These are phyloP conservation scores for Trissolcus japonicus DNA, from an alignment of 2,888 invertebrate species.

Conservation along the genomic window DNA sequence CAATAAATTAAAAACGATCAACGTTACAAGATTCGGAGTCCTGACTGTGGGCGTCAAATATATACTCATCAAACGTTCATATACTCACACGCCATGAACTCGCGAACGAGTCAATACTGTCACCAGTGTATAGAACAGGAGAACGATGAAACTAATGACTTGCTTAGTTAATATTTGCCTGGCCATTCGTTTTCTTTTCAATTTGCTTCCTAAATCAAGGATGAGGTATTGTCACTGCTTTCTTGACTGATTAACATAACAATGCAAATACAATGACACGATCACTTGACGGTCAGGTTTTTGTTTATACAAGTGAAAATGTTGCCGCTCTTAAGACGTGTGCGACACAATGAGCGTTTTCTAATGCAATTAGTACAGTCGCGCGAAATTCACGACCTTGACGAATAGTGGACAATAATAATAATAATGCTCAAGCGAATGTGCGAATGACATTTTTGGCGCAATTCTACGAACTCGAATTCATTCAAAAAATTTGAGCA, in stretches of 20 bases:
- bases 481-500: too few species aligned
- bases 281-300: conserved; percentile 62
- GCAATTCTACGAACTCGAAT: background rate
- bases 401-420: conserved; percentile 43
- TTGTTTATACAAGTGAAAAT: conserved; percentile 76
- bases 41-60: background rate
- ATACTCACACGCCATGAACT: conserved; percentile 7
- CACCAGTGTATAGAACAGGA: conserved; percentile 43
- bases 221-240: conserved; percentile 73
- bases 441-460: conserved; percentile 19
- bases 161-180: conserved; percentile 74
- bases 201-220: conserved; percentile 75
- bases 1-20: conserved; percentile 41
- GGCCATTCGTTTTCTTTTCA: conserved; percentile 65
- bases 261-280: conserved; percentile 75
- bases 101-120: conserved; percentile 51
- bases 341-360: conserved; percentile 63
- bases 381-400: conserved; percentile 67
- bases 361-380: conserved; percentile 71
- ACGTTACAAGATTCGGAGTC: conserved; percentile 18
- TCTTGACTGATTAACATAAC: conserved; percentile 74
- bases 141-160: conserved; percentile 72
- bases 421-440: conserved; percentile 10
- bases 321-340: conserved; percentile 61
- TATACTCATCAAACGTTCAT: background rate